Evolutionary conservation across 2,797 vertebrate species (phyloP).

Genomic region (Mormyrops attenuatus): DNA sequence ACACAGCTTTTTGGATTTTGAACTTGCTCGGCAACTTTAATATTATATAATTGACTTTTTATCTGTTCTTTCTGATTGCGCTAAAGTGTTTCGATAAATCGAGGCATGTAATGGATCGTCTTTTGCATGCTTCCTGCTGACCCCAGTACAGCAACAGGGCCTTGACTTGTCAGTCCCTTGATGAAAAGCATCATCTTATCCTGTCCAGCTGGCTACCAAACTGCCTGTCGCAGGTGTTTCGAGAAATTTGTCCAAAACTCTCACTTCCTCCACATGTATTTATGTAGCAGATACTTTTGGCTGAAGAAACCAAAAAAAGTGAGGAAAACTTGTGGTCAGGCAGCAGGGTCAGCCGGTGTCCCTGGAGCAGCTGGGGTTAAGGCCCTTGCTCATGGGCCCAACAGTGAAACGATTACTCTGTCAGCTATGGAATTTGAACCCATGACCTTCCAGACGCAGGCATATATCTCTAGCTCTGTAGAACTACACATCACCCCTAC

Average conservation of each 20-base stretch:
- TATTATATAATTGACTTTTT: not conserved
- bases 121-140: not conserved
- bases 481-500: constrained; percentile 21
- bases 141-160: not conserved
- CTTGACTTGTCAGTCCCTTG: not conserved
- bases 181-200: not conserved
- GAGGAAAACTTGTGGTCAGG: not conserved
- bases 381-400: not conserved
- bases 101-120: not conserved
- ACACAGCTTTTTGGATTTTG: not conserved
- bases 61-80: not conserved
- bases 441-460: not conserved
- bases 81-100: not conserved
- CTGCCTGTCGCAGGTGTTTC: not conserved
- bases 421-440: not conserved
- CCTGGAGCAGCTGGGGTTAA: not conserved
- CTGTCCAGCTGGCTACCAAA: not conserved
- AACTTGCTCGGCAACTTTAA: not conserved
- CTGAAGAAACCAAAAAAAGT: not conserved
- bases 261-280: not conserved
- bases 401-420: not conserved
- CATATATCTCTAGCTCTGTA: not conserved
- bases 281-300: not conserved
- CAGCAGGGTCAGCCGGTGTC: not conserved
- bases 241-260: not conserved